phyloP scores from a whole-genome alignment of 2,888 invertebrate species.

The Litoditis marina region DNA sequence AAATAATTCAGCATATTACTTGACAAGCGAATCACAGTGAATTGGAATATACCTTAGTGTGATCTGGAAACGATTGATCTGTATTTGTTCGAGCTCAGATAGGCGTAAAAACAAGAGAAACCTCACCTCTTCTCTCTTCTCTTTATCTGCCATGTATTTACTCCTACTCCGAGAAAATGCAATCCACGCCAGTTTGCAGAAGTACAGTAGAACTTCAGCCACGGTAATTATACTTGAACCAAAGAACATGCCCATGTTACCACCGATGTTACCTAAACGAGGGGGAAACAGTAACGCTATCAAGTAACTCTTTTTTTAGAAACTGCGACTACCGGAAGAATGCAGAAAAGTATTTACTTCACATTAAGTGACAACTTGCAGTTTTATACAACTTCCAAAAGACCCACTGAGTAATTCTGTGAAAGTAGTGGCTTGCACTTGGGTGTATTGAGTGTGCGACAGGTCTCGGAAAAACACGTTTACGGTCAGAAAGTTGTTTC shows the following conservation, averaged over 20 bases:
- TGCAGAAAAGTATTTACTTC: not conserved
- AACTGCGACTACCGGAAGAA: no score
- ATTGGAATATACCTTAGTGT: no score
- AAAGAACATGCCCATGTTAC: constrained; percentile 60
- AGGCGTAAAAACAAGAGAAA: not conserved
- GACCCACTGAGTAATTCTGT: constrained; percentile 31
- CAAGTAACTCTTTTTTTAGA: no score
- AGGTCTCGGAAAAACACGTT: constrained; percentile 50
- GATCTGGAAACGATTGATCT: no score
- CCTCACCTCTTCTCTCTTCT: constrained; percentile 29
- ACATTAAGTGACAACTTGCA: not conserved
- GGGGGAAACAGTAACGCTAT: no score
- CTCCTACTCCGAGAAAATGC: constrained; percentile 42
- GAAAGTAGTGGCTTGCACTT: constrained; percentile 36
- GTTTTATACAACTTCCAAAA: not conserved
- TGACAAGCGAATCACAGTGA: no score
- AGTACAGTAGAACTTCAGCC: constrained; percentile 54
- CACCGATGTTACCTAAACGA: constrained; percentile 29
- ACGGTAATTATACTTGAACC: constrained; percentile 58
- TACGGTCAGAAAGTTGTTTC: constrained; percentile 37
- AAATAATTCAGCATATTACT: no score
- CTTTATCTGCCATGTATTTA: constrained; percentile 43
- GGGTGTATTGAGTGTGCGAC: constrained; percentile 47
- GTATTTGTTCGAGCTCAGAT: not conserved
- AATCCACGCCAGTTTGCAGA: constrained; percentile 56